Evolutionary conservation across 2,888 invertebrate species (phyloP).

Genomic region (Parasteatoda lunata): DNA sequence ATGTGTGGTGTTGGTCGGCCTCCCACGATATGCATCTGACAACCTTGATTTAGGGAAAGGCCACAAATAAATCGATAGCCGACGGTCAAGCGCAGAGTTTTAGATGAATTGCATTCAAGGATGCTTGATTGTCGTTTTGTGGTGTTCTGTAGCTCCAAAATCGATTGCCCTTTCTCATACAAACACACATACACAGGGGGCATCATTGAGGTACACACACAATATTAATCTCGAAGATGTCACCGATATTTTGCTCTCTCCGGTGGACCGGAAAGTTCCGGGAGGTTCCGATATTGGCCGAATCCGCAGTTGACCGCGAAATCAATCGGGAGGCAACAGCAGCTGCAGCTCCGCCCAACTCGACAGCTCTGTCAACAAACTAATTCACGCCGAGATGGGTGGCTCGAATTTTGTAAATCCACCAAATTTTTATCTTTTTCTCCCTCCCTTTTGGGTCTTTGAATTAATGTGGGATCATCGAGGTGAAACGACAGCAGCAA

Average conservation of each 20-base stretch:
- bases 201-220: constrained; percentile 39
- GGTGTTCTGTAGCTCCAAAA: constrained; percentile 11
- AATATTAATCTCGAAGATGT: constrained; percentile 66
- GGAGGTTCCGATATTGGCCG: constrained; percentile 54
- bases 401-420: constrained; percentile 27
- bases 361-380: constrained; percentile 61
- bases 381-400: constrained; percentile 24
- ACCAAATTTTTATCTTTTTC: constrained; percentile 42
- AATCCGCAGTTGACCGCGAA: constrained; percentile 64
- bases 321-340: constrained; percentile 51
- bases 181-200: constrained; percentile 1
- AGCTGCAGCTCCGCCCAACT: constrained; percentile 42
- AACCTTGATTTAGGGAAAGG: constrained; percentile 56
- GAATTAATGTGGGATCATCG: constrained; percentile 41
- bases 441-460: constrained; percentile 2
- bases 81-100: constrained; percentile 57
- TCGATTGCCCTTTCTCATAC: background rate
- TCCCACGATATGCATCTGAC: constrained; percentile 36
- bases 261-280: constrained; percentile 27
- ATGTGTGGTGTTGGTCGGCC: constrained; percentile 8
- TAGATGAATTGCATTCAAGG: constrained; percentile 60
- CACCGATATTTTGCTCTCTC: constrained; percentile 53
- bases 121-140: constrained; percentile 56
- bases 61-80: constrained; percentile 62
- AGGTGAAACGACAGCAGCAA: background rate